Evolutionary conservation across 2,113 vertebrate species (phyloP), one percentile per base, ranked within the genome.

Genomic region (Eclectus roratus): DNA sequence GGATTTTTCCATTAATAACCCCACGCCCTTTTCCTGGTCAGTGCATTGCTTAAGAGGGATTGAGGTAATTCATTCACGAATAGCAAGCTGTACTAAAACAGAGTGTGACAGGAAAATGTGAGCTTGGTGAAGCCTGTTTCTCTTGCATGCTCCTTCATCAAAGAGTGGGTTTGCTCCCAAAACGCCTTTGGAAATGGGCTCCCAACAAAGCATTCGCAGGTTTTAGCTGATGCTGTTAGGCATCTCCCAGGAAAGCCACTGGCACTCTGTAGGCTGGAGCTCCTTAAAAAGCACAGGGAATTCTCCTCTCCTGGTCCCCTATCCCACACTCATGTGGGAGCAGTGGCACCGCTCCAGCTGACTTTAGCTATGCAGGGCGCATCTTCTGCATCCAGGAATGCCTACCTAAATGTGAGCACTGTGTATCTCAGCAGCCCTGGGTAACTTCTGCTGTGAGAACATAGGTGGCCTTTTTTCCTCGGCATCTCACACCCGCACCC

Each of bases 21-120:
- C 95, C 88, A 94, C 82, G 11, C 98, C 97, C 95, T 97, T 94
- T 97, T 96, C 95, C 94, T 97, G 91, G 88, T 97, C 80, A 73
- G 50, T 71, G 31, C 83, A 43, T 89, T 93, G 89, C 92, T 97
- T 91, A 89, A 97, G 93, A 93, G 95, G 87, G 83, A 91, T 93
- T 96, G 97, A 97, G 95, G 96, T 97, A 95, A 97, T 97, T 97
- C 94, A 89, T 98, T 98, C 96, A 96, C 50, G 70, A 97, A 88
- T 87, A 94, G 91, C 97, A 97, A 96, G 60, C 69, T 0, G 1
- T 53, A 35, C 47, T 64, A 12, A 66, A 64, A 63, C 80, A 52
- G 24, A 64, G 63, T 2, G 11, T 0, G 1, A 33, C 4, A 25
- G 89, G 87, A 85, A 80, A 91, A 83, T 71, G 17, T 19, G 66